A percentile compares a stretch with the other conserved stretches of the same genome.
Evolutionary conservation across 2,888 invertebrate species (phyloP).

Genomic region (Microchrysa polita): DNA sequence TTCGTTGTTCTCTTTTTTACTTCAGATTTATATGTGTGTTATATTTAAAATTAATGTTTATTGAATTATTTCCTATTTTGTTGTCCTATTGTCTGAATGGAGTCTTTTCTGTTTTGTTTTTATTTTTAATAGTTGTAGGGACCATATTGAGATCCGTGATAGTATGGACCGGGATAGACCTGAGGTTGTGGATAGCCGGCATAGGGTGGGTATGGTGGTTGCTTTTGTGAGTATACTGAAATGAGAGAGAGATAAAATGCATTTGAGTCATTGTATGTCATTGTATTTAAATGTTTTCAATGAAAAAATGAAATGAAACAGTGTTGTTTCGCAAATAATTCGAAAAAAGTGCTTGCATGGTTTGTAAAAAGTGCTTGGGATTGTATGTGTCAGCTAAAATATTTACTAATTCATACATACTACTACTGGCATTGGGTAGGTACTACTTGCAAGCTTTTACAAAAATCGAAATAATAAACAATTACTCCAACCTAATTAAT

Average conservation of each 20-base stretch:
- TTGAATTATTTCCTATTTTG: constrained; percentile 27
- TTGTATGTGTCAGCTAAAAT: no score
- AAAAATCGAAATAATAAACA: no score
- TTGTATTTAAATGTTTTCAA: no score
- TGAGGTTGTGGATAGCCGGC: constrained; percentile 85
- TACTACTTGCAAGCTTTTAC: no score
- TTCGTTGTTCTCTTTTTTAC: background rate
- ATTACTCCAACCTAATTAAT: no score
- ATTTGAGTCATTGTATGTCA: background rate
- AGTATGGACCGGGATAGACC: constrained; percentile 87
- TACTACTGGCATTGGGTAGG: no score
- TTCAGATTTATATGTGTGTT: background rate
- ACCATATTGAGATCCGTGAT: constrained; percentile 92
- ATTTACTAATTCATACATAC: no score
- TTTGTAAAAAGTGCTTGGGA: no score
- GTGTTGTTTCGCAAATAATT: no score
- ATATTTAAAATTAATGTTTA: constrained; percentile 7
- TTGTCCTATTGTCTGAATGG: background rate
- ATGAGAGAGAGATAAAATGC: constrained; percentile 53
- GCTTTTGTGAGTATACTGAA: constrained; percentile 93
- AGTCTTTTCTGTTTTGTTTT: no score
- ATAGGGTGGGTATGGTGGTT: constrained; percentile 82
- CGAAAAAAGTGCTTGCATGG: no score
- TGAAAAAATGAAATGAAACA: no score
- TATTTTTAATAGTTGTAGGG: constrained; percentile 95